Base-by-base conservation (phyloP, 2,797 vertebrate species). In the Meriones psammophilus region DNA sequence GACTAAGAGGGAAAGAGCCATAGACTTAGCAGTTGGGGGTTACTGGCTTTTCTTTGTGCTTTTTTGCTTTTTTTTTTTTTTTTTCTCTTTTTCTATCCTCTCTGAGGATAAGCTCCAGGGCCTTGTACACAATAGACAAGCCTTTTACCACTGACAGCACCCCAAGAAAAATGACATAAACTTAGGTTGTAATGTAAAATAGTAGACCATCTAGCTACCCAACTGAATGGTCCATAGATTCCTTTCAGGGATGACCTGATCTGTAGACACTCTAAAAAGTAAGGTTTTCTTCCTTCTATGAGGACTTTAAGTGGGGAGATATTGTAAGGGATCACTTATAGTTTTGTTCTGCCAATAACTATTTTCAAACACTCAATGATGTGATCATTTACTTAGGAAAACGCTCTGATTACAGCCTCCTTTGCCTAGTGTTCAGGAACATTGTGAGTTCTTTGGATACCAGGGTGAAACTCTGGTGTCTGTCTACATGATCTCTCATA, bases 261-360 rank as follows among this genome's bases (percentile, higher is more conserved):
- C 17, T 50, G 66, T 56, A 89, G 89, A 77, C 36, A 56, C 81
- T 83, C 68, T 68, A 71, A 78, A 77, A 76, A 94, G 73, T 24
- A 73, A 50, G 14, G 36, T 74, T 79, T 73, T 69, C 15, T 74
- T 88, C 24, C 15, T 30, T 93, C 8, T 30, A n/a, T 14, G 4
- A 50, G 69, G 46, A 39, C 39, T 95, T 89, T 36, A 94, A 39
- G 24, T 64, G 22, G 10, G 17, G 26, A 73, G 66, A 9, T 5
- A 3, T 15, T 54, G 54, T 64, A 8, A 60, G 33, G 50, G 46
- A 85, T 62, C 5, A n/a, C 6, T 81, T 84, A 60, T 13, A 80
- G 26, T 78, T 86, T 73, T 76, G 91, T 73, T 73, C 64, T 93
- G 28, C 81, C 69, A 78, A 58, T 56, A 64, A 24, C 73, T 81